Percentiles rank a stretch among this genome's conserved stretches.
Evolutionary conservation across 2,113 vertebrate genomes (phyloP).

Genomic region (Coregonus clupeaformis): DNA sequence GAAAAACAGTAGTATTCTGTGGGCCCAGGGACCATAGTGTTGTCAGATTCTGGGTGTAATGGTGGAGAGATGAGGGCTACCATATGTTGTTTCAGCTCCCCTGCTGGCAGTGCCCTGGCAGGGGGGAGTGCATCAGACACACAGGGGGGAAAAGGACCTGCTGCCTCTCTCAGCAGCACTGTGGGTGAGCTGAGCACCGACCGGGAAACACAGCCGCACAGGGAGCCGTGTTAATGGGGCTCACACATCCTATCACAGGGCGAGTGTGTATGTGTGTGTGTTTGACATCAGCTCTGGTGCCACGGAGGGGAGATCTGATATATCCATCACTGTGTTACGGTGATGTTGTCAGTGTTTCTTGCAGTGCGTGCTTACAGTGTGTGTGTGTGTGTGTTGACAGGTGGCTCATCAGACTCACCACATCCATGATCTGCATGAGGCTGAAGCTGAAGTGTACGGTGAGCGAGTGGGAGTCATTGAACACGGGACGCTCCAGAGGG

Average conservation of each 20-base stretch:
- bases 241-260: neutral
- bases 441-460: constrained; percentile 89
- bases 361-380: neutral
- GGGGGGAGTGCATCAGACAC: constrained; percentile 5
- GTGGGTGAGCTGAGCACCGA: neutral
- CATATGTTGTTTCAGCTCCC: neutral
- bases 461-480: constrained; percentile 87
- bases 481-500: constrained; percentile 86
- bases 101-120: neutral
- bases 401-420: constrained; percentile 73
- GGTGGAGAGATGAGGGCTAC: neutral
- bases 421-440: constrained; percentile 94
- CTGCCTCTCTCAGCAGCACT: constrained; percentile 1
- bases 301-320: neutral
- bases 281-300: neutral
- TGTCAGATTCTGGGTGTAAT: neutral
- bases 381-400: neutral
- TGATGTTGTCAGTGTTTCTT: neutral
- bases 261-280: neutral
- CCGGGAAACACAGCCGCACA: neutral
- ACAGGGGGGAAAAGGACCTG: neutral
- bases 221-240: neutral
- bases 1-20: too few relatives aligned
- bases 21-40: too few relatives aligned
- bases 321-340: neutral